Conservation (phyloP, 2,888 invertebrate species). For the Eretmocerus hayati region DNA sequence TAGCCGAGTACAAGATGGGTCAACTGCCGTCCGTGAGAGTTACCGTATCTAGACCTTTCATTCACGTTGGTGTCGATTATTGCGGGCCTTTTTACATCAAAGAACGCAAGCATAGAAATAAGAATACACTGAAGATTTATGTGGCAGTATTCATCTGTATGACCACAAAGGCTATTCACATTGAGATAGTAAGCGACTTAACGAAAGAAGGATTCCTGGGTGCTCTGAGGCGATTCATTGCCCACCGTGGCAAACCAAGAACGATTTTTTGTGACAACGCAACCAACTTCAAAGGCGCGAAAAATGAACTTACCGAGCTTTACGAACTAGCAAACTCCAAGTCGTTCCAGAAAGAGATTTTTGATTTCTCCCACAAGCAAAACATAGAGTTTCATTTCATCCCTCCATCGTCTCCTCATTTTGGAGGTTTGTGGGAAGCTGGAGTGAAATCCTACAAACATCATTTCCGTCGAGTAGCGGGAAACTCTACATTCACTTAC, state of each 20-base stretch:
- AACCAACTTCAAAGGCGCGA: not conserved
- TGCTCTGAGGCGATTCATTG: constrained; percentile 10
- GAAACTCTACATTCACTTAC: not conserved
- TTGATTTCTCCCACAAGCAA: not conserved
- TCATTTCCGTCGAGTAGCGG: constrained; percentile 12
- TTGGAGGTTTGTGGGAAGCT: constrained; percentile 13
- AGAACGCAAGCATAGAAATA: constrained; percentile 14
- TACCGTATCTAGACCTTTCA: constrained; percentile 4
- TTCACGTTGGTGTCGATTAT: constrained; percentile 13
- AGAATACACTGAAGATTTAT: constrained; percentile 8
- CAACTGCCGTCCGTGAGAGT: constrained; percentile 7
- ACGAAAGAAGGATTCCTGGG: constrained; percentile 15
- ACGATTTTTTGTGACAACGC: constrained; percentile 10
- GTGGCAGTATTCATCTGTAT: constrained; percentile 13
- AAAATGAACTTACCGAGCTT: not conserved
- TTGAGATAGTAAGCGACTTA: constrained; percentile 15
- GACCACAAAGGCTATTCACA: constrained; percentile 16
- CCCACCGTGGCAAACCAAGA: constrained; percentile 3
- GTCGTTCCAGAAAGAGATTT: not conserved
- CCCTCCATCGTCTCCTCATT: constrained; percentile 7
- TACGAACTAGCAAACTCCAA: constrained; percentile 3
- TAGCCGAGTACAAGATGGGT: constrained; percentile 15
- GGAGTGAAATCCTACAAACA: constrained; percentile 16
- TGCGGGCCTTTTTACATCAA: constrained; percentile 16
- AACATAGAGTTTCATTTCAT: constrained; percentile 10